Evolutionary conservation across 1,140 invertebrate species (phyloP).

Genomic region (Sminthurinus signatus): DNA sequence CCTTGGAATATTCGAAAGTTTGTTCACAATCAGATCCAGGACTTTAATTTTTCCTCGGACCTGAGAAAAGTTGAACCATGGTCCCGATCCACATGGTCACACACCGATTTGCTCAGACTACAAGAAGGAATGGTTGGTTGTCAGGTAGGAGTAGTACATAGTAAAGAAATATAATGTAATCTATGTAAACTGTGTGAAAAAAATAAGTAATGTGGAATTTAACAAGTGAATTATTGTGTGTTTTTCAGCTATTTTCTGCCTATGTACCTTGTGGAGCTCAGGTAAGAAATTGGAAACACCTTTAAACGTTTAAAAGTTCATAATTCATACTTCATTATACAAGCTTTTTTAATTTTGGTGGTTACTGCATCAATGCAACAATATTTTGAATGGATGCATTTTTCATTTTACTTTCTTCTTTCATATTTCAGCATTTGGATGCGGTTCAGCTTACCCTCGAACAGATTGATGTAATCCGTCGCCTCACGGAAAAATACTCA

Average conservation of each 20-base stretch:
- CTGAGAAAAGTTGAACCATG: constrained; percentile 42
- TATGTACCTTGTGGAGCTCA: constrained; percentile 49
- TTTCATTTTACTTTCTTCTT: no score
- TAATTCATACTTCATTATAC: no score
- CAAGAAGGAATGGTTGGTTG: constrained; percentile 44
- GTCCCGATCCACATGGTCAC: constrained; percentile 44
- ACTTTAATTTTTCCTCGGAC: constrained; percentile 42
- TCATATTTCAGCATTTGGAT: constrained; percentile 51
- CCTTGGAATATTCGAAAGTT: constrained; percentile 48
- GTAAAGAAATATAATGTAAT: no score
- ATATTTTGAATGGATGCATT: no score
- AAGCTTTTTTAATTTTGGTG: no score
- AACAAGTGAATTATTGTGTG: not conserved
- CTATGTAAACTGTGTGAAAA: no score
- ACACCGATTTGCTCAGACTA: constrained; percentile 44
- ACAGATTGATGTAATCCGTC: constrained; percentile 51
- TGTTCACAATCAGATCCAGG: constrained; percentile 43
- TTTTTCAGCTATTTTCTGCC: constrained; percentile 51
- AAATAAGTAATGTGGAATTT: not conserved
- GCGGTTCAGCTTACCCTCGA: constrained; percentile 50
- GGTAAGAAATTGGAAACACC: no score
- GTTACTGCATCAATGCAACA: no score
- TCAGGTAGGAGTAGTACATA: constrained; percentile 37
- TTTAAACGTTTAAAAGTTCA: no score
- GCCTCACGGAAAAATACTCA: constrained; percentile 39